Evolutionary conservation across 2,888 invertebrate genomes (phyloP).

Genomic region (Leptinotarsa rubiginosa): DNA sequence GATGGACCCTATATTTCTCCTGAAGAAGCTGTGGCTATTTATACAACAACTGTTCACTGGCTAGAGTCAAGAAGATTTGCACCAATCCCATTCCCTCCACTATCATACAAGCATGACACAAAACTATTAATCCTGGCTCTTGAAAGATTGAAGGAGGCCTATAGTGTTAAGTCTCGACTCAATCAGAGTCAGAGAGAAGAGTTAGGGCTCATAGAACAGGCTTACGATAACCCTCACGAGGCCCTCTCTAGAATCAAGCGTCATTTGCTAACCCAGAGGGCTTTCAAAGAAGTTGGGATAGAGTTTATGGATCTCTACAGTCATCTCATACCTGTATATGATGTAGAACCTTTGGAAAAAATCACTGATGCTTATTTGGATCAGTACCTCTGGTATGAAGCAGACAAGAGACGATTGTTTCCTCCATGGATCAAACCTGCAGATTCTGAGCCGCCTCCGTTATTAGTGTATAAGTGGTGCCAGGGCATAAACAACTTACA

Average conservation of each 20-base stretch:
- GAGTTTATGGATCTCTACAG: conserved; percentile 99
- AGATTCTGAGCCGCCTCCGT: conserved; percentile 95
- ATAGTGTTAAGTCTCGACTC: conserved; percentile 95
- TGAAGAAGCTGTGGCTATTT: conserved; percentile 99
- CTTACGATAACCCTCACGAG: conserved; percentile 99
- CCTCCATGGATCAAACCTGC: conserved; percentile 99
- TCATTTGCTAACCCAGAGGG: conserved; percentile 97
- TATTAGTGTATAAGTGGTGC: conserved; percentile 98
- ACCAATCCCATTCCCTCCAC: conserved; percentile 98
- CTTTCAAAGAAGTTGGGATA: conserved; percentile 98
- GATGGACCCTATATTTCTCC: conserved; percentile 99
- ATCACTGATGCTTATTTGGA: conserved; percentile 99
- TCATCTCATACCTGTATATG: conserved; percentile 98
- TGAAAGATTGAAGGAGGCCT: conserved; percentile 96
- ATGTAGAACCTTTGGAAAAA: conserved; percentile 98
- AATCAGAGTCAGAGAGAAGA: conserved; percentile 99
- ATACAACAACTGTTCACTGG: conserved; percentile 99
- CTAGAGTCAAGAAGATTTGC: conserved; percentile 97
- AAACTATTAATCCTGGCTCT: conserved; percentile 96
- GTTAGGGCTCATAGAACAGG: conserved; percentile 98
- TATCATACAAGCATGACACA: conserved; percentile 99
- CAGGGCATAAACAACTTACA: conserved; percentile 97
- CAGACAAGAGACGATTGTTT: conserved; percentile 95
- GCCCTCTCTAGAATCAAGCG: conserved; percentile 98
- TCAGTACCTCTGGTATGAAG: conserved; percentile 99